Base-by-base conservation (phyloP, 1,140 invertebrate species). In the Drosophila insularis region DNA sequence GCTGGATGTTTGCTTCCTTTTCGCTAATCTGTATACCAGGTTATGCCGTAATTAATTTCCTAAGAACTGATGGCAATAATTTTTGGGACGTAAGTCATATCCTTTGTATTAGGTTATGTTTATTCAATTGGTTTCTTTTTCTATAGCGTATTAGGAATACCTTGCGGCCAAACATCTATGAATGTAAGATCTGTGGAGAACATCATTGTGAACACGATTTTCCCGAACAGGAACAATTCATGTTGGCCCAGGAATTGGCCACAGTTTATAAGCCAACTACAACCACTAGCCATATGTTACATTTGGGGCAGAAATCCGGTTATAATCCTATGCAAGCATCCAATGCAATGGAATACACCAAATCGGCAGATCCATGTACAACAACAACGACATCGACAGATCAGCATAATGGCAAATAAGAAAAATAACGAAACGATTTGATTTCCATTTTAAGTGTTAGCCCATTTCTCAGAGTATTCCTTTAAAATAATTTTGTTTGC, bases 21-120 rank as follows among this genome's bases (percentile, higher is more conserved):
- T 97, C 97, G 2, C 93, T 98, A 32, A 90, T 96, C n/a, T 97
- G 96, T 87, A 97, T 98, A 91, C 97, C 97, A 13, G 94, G 95
- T 55, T 95, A 96, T 81, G 97, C 97, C 55, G 90, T 97, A 13
- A 94, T 96, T 62, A 94, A 95, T 60, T 93, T 98, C 39, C 82
- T 94, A 63, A 94, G 94, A 80, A 93, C 96, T 11, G 94, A 95
- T 63, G 97, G 97, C 56, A 92, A 94, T 19, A 95, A 92, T 65
- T 93, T 96, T 32, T 92, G 93, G 81, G 94, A 97, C 93, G 97
- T 98, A 93, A 89, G 76, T 56, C 1, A 27, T 5, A 31, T 5
- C 8, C n/a, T n/a, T 10, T 2, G 0, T 10, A 1, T 11, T 0
- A 37, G 11, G 23, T 14, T 14, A 0, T 0, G 0, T 0, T 17